Evolutionary conservation across 2,797 vertebrate species (phyloP), one percentile per base, ranked within the genome.

Genomic region (Micropoecilia bifurca): DNA sequence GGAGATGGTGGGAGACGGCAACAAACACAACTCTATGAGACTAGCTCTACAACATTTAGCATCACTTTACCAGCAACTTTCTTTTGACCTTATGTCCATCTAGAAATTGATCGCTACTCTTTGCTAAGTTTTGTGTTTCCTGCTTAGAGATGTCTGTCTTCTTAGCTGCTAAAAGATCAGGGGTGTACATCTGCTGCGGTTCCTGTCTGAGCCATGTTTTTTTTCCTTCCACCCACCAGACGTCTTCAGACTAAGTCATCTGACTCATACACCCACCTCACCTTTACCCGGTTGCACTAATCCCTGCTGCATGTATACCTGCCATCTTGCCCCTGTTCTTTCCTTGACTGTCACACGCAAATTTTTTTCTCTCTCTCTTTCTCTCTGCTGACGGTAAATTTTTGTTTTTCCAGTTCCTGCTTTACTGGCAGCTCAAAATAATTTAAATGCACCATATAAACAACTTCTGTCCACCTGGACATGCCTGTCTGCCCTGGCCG

Each of bases 191-290:
- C 25, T 80, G 77, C 47, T 36, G 43, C 71, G n/a, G 28, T 71
- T 80, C 59, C 43, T 75, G 30, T 72, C 50, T 71, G 75, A 61
- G 8, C 14, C 53, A 6, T 53, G 53, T 74, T 77, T 74, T 41
- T 41, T 41, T 30, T 33, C 41, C 68, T 78, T 76, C 59, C 71
- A 73, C 77, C 71, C 74, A 79, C 57, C 3, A 55, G 53, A 75
- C 71, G n/a, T 78, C 66, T 48, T 74, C 73, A 39, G 57, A 50
- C 71, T 78, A 36, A 63, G 46, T 73, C 25, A 46, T 46, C 68
- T 79, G 73, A 68, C 73, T 76, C 77, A 66, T 59, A 53, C 46
- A 55, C 48, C 71, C 71, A 41, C 53, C 12, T 73, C 68, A 76
- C 55, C n/a, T 50, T 73, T 66, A 74, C 63, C 22, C 14, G 3